Evolutionary conservation across 2,113 vertebrate species (phyloP).

Genomic region (Vidua macroura): DNA sequence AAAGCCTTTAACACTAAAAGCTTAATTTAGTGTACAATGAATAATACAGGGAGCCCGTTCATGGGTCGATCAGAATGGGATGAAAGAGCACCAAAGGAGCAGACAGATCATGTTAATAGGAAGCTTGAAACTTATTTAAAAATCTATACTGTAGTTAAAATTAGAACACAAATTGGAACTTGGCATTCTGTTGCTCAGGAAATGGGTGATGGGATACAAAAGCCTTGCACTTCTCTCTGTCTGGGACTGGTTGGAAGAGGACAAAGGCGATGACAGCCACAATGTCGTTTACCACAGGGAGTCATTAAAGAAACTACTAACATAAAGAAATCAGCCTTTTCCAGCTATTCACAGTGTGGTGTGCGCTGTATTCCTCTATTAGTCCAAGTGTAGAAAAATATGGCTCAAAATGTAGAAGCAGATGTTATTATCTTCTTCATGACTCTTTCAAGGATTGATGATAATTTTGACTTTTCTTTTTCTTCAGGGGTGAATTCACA

Average conservation of each 20-base stretch:
- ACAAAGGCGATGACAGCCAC: slow-evolving; percentile 21
- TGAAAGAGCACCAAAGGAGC: slow-evolving; percentile 50
- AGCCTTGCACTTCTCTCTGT: neutral
- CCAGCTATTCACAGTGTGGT: neutral
- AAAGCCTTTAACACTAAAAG: slow-evolving; percentile 66
- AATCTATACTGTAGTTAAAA: slow-evolving; percentile 70
- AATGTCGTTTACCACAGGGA: neutral
- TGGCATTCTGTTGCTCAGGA: slow-evolving; percentile 57
- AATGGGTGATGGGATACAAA: slow-evolving; percentile 55
- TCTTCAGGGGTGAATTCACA: neutral
- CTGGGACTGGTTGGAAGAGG: slow-evolving; percentile 14
- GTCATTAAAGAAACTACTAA: neutral
- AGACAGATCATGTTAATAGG: slow-evolving; percentile 69
- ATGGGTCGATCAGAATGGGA: slow-evolving; percentile 59
- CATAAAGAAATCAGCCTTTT: slow-evolving; percentile 21
- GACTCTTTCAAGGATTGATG: neutral
- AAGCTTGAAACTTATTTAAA: slow-evolving; percentile 67
- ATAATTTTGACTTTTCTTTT: neutral
- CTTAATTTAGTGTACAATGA: slow-evolving; percentile 68
- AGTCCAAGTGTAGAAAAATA: neutral
- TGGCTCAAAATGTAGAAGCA: neutral
- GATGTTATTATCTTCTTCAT: neutral
- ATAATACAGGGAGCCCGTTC: slow-evolving; percentile 63
- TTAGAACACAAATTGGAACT: slow-evolving; percentile 58
- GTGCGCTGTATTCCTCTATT: neutral